Evolutionary conservation across 2,888 invertebrate species (phyloP), one percentile per base, ranked within the genome.

Genomic region (Drosophila anomalipes): DNA sequence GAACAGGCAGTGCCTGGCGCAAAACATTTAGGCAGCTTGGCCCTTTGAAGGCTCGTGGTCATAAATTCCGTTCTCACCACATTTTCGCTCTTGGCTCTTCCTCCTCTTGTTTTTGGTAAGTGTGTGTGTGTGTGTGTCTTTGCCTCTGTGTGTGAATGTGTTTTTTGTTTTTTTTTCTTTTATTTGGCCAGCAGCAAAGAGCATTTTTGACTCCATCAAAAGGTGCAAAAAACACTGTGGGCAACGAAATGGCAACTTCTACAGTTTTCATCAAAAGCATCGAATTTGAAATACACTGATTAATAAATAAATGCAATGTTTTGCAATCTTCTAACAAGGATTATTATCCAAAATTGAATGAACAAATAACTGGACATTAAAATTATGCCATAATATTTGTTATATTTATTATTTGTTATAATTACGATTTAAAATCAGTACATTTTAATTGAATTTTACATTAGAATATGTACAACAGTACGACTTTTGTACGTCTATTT

Each of bases 31-130:
- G 79, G 79, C 85, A 78, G 77, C 81, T 74, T 82, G 90, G 91
- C 78, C 91, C 91, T 89, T 88, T 82, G 83, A 82, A 81, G 87
- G 87, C 88, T 86, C 83, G 77, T 81, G 91, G 88, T 90, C 81
- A 91, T 91, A 91, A 91, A 91, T 91, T 91, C 87, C 86, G 72
- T 91, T 89, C 90, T 86, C 91, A 84, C 91, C 91, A 90, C 91
- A 91, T 84, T 91, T 85, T 70, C 82, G 57, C 70, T 57, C 59
- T 22, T 28, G 28, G 35, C 44, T 22, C 47, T 22, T 59, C 59
- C 72, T 44, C 22, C 74, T 51, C n/a, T 37, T 37, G 49, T 54
- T 33, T 60, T 35, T 35, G 16, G 39, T 49, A 32, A 32, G 19
- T 47, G 44, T 62, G 66, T 70, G 56, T 26, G 47, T 52, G 65